Conservation (phyloP, 2,113 vertebrate species). For the Aldabrachelys gigantea region DNA sequence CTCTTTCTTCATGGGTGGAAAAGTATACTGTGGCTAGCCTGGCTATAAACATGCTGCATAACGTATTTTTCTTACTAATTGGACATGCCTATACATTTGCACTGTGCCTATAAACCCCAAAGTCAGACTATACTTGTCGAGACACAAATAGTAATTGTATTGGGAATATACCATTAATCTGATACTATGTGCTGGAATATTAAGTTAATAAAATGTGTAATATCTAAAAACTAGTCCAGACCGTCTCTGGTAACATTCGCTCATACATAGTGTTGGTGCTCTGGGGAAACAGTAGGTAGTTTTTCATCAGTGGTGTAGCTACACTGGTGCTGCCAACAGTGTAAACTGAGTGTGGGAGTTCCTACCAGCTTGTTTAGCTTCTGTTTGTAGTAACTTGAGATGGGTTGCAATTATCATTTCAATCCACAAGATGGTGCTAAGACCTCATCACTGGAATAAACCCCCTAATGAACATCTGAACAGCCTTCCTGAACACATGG, state of each 20-base stretch:
- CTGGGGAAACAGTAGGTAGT: not conserved
- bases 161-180: not conserved
- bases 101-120: not conserved
- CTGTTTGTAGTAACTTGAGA: no score
- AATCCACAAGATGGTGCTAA: constrained; percentile 68
- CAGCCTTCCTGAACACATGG: not conserved
- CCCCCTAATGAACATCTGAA: not conserved
- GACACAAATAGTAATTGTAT: not conserved
- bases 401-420: constrained; percentile 19
- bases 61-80: not conserved
- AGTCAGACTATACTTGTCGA: not conserved
- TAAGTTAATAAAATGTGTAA: constrained; percentile 40
- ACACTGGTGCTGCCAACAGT: not conserved
- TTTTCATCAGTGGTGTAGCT: not conserved
- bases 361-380: not conserved
- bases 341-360: not conserved
- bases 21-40: not conserved
- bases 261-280: not conserved
- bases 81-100: not conserved
- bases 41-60: not conserved
- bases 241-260: not conserved
- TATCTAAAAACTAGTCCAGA: not conserved
- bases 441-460: constrained; percentile 19
- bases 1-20: not conserved
- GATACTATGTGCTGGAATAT: not conserved